These are phyloP conservation scores for Leptinotarsa lineolata DNA, from an alignment of 1,140 invertebrate species.

Conservation along the genomic window DNA sequence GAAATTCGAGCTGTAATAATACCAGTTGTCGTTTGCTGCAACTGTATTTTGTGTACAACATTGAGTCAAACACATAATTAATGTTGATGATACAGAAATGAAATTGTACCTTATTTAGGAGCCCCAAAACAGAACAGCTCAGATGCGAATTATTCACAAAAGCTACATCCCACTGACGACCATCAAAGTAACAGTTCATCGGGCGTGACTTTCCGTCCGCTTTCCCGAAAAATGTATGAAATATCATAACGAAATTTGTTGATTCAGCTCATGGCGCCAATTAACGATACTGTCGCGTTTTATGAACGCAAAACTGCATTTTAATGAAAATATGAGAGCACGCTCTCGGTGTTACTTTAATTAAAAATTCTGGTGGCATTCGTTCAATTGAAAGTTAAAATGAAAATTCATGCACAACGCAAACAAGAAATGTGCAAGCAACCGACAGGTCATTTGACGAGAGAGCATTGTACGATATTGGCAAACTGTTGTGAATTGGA, in stretches of 20 bases:
- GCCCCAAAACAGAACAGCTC: too few species aligned
- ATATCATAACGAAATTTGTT: neutral
- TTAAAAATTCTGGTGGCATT: constrained; percentile 3
- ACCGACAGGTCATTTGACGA: neutral
- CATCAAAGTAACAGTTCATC: neutral
- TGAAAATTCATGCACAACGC: neutral
- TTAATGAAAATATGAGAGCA: constrained; percentile 8
- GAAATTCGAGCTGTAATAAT: too few species aligned
- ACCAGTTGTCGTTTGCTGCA: too few species aligned
- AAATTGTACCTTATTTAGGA: too few species aligned
- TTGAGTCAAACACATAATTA: too few species aligned
- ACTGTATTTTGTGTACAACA: too few species aligned
- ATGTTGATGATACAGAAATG: too few species aligned
- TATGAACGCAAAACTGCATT: constrained; percentile 1
- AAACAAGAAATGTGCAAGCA: neutral
- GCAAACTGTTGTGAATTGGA: neutral
- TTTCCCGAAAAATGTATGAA: neutral
- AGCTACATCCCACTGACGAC: neutral
- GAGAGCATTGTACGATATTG: neutral
- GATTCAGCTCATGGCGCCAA: constrained; percentile 7
- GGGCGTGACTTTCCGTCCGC: neutral
- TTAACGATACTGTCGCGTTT: constrained; percentile 8
- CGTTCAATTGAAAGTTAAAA: constrained; percentile 4
- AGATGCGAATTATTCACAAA: too few species aligned
- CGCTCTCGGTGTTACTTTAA: neutral